These are phyloP conservation scores for Melopsittacus undulatus DNA, from an alignment of 2,797 vertebrate genomes.

Conservation along the genomic window DNA sequence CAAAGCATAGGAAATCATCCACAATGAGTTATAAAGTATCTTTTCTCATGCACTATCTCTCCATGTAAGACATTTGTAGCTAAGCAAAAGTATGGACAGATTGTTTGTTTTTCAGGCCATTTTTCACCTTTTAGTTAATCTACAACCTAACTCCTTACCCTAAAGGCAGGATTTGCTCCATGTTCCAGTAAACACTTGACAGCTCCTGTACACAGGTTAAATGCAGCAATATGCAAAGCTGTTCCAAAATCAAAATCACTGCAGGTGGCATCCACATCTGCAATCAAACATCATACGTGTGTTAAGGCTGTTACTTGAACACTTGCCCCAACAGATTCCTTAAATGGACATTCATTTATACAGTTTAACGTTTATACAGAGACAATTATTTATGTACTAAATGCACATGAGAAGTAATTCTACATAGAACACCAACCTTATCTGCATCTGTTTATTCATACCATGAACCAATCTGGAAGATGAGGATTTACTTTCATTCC, in stretches of 20 bases:
- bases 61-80: background rate
- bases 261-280: slow-evolving; percentile 96
- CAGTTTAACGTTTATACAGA: background rate
- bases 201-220: slow-evolving; percentile 91
- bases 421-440: background rate
- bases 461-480: background rate
- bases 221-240: slow-evolving; percentile 93
- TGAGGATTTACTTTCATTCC: background rate
- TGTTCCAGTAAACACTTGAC: slow-evolving; percentile 91
- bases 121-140: background rate
- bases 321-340: background rate
- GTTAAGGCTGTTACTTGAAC: background rate
- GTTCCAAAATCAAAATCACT: slow-evolving; percentile 99
- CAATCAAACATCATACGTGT: slow-evolving; percentile 66
- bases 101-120: background rate
- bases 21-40: background rate
- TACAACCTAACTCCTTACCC: slow-evolving; percentile 78
- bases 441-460: background rate
- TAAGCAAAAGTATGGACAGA: background rate
- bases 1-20: background rate
- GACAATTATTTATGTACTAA: background rate
- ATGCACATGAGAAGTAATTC: background rate
- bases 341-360: background rate
- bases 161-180: slow-evolving; percentile 95
- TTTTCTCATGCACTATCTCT: background rate